Percentiles rank a stretch among this genome's conserved stretches.
Evolutionary conservation across 2,888 invertebrate genomes (phyloP).

Genomic region (Drosophila macrospina): DNA sequence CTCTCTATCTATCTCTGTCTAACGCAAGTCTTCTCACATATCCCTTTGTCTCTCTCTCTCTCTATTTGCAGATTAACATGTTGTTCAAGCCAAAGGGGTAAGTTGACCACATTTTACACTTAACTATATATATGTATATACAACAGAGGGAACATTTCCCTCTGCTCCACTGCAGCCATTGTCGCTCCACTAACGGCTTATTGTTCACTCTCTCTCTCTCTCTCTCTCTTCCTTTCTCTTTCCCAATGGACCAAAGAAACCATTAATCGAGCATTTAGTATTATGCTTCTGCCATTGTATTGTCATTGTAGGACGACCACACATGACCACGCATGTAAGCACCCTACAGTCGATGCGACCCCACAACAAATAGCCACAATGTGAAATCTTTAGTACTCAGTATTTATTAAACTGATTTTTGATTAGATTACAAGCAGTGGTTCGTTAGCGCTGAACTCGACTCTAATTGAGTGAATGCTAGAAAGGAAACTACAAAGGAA

Average conservation of each 20-base stretch:
- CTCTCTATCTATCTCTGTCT: conserved; percentile 20
- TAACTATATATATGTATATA: not conserved
- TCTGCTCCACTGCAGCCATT: conserved; percentile 4
- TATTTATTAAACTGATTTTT: not conserved
- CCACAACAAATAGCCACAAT: not conserved
- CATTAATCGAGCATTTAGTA: conserved; percentile 66
- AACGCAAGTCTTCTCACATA: not conserved
- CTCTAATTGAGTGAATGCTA: not conserved
- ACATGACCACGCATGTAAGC: not conserved
- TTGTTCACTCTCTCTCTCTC: not conserved
- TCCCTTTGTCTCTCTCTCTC: conserved; percentile 11
- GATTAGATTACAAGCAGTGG: not conserved
- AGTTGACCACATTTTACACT: conserved; percentile 49
- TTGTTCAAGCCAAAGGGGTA: conserved; percentile 54
- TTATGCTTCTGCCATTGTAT: conserved; percentile 43
- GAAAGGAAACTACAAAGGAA: not conserved
- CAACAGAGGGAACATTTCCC: not conserved
- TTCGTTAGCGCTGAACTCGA: not conserved
- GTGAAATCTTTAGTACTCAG: not conserved
- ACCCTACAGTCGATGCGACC: not conserved
- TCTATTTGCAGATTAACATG: conserved; percentile 68
- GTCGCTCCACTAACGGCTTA: conserved; percentile 2
- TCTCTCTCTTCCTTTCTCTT: too few relatives aligned
- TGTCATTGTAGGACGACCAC: not conserved
- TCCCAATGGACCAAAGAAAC: not conserved